A percentile compares a stretch with the other conserved stretches of the same genome.
Evolutionary conservation across 2,113 vertebrate genomes (phyloP).

Genomic region (Aspiorhynchus laticeps): DNA sequence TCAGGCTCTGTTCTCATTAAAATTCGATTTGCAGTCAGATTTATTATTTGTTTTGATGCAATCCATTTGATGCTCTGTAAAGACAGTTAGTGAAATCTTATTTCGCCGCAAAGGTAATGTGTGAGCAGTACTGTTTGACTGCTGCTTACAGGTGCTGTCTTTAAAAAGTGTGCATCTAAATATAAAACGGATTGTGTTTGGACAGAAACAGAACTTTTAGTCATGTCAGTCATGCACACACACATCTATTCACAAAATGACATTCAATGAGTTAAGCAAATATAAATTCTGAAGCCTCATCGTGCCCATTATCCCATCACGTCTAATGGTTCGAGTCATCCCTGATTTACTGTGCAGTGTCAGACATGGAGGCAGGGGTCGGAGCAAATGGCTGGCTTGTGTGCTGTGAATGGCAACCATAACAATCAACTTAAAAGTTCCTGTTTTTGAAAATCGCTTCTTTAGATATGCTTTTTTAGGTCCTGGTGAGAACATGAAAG

Average conservation of each 20-base stretch:
- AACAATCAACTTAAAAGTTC: conserved; percentile 61
- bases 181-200: conserved; percentile 21
- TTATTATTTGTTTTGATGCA: not conserved
- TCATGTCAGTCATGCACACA: not conserved
- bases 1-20: not conserved
- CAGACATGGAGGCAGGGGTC: not conserved
- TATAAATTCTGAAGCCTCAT: conserved; percentile 8
- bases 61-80: not conserved
- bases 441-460: conserved; percentile 64
- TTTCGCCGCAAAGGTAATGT: not conserved
- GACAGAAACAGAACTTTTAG: conserved; percentile 14
- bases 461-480: conserved; percentile 49
- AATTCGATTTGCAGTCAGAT: not conserved
- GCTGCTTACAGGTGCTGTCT: conserved; percentile 13
- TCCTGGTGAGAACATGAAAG: not conserved
- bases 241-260: conserved; percentile 9
- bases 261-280: conserved; percentile 8
- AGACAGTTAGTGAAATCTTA: not conserved
- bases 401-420: conserved; percentile 37
- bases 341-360: conserved; percentile 46
- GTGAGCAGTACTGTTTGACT: not conserved
- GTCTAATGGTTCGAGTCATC: conserved; percentile 36
- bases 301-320: conserved; percentile 26
- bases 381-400: not conserved
- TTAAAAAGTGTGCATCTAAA: conserved; percentile 15